Conservation (phyloP, 2,888 invertebrate species). For the Phengaris alcon region DNA sequence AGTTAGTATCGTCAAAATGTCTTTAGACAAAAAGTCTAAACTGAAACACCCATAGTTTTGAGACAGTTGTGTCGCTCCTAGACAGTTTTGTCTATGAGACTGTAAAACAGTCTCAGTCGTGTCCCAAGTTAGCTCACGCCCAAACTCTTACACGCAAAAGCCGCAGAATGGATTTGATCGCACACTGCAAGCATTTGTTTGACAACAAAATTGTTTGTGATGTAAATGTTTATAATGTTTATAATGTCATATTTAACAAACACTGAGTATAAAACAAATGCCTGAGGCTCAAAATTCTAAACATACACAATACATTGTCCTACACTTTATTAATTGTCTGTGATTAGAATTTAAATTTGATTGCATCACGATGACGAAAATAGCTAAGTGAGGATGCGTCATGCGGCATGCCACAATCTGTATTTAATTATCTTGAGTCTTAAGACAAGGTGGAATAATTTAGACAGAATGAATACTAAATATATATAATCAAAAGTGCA, state of each 20-base stretch:
- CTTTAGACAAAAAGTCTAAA: too few relatives aligned
- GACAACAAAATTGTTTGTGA: background rate
- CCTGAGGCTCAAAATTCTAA: background rate
- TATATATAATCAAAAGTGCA: background rate
- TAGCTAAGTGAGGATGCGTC: constrained; percentile 14
- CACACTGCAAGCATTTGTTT: background rate
- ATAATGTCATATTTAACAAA: too few relatives aligned
- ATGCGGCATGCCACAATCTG: constrained; percentile 22
- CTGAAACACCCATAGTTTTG: too few relatives aligned
- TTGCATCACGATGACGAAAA: background rate
- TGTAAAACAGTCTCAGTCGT: too few relatives aligned
- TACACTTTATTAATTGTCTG: background rate
- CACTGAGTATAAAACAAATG: background rate
- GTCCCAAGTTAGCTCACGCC: too few relatives aligned
- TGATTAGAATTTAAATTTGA: constrained; percentile 13
- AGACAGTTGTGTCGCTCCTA: too few relatives aligned
- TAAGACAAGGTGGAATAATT: background rate
- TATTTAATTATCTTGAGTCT: background rate
- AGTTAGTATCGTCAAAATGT: too few relatives aligned
- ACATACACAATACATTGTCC: background rate
- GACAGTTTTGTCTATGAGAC: too few relatives aligned
- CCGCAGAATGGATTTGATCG: background rate
- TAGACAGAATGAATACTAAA: background rate
- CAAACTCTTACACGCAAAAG: too few relatives aligned
- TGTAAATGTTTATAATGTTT: too few relatives aligned